These are phyloP conservation scores for Halcyon chelicuti DNA, from an alignment of 2,797 vertebrate species.

Conservation along the genomic window DNA sequence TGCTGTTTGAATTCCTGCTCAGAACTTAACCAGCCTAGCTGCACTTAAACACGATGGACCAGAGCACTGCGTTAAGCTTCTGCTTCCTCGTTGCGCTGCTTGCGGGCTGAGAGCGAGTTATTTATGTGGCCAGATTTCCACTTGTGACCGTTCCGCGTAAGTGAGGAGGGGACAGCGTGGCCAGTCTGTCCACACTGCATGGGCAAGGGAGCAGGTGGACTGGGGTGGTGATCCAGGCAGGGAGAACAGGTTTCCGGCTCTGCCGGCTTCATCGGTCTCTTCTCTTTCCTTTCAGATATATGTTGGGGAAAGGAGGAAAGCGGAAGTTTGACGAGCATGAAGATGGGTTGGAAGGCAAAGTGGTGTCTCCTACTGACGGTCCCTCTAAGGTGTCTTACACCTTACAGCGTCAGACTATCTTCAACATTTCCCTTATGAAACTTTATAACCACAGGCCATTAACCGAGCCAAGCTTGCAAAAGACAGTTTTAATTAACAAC, in stretches of 20 bases:
- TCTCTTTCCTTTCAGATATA: slow-evolving; percentile 89
- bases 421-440: slow-evolving; percentile 99
- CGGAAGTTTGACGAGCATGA: slow-evolving; percentile 99
- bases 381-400: slow-evolving; percentile 97
- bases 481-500: slow-evolving; percentile 98
- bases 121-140: not conserved
- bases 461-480: slow-evolving; percentile 93
- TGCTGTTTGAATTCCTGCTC: not conserved
- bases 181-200: fast-evolving
- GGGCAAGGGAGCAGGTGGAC: not conserved
- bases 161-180: fast-evolving
- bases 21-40: not conserved
- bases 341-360: slow-evolving; percentile 99
- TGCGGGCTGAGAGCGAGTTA: not conserved
- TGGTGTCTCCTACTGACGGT: slow-evolving; percentile 89
- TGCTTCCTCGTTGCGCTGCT: fast-evolving
- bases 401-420: slow-evolving; percentile 98
- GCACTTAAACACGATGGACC: fast-evolving
- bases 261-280: not conserved
- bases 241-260: not conserved
- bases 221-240: fast-evolving
- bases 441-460: slow-evolving; percentile 94
- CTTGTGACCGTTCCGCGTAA: not conserved
- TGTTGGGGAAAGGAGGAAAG: slow-evolving; percentile 99
- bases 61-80: not conserved